Conservation (phyloP, 2,888 invertebrate species). For the Apotomis capreana region DNA sequence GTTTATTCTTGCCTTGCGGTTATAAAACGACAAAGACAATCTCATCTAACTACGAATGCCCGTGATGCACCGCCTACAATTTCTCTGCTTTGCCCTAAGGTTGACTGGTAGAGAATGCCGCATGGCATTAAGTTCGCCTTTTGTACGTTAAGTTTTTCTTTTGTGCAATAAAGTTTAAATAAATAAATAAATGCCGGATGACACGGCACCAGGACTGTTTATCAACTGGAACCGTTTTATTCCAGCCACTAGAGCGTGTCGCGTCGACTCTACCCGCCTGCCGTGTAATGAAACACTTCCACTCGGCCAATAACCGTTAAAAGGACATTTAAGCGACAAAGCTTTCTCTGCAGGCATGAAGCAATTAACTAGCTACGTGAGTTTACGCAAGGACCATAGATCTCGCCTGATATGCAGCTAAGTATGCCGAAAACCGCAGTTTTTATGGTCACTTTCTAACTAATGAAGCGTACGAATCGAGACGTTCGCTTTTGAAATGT, state of each 20-base stretch:
- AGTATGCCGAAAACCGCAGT: conserved; percentile 54
- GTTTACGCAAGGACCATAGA: conserved; percentile 32
- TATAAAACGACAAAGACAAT: conserved; percentile 45
- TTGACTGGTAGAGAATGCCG: too few relatives aligned
- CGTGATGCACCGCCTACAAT: too few relatives aligned
- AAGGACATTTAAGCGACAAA: conserved; percentile 70
- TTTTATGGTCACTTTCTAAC: conserved; percentile 47
- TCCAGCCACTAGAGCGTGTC: conserved; percentile 72
- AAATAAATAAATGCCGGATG: too few relatives aligned
- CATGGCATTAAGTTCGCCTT: too few relatives aligned
- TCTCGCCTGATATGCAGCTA: conserved; percentile 45
- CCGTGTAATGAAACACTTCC: conserved; percentile 81
- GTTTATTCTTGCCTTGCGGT: conserved; percentile 10
- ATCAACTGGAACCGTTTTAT: conserved; percentile 67
- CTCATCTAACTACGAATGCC: conserved; percentile 51
- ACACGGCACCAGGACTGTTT: conserved; percentile 57
- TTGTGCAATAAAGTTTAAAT: too few relatives aligned
- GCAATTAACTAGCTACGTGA: conserved; percentile 57
- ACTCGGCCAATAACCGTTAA: conserved; percentile 77
- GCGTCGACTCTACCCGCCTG: conserved; percentile 54
- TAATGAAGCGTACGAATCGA: conserved; percentile 46
- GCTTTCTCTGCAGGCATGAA: conserved; percentile 67
- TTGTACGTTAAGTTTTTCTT: too few relatives aligned
- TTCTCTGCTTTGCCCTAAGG: too few relatives aligned
- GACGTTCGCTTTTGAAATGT: conserved; percentile 56